Conservation (phyloP, 2,888 invertebrate species). For the Lamellibrachia satsuma region DNA sequence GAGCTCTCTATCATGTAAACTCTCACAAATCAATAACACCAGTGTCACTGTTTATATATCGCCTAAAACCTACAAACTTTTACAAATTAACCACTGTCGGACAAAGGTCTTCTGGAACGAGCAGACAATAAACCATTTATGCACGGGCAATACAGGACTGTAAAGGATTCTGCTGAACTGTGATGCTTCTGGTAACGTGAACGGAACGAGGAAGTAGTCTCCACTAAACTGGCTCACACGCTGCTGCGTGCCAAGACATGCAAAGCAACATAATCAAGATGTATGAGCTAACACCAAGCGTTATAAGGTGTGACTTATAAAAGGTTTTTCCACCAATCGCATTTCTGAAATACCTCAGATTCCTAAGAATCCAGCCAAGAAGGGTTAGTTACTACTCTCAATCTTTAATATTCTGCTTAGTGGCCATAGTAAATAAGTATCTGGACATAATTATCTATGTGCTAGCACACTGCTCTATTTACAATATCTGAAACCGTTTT, state of each 20-base stretch:
- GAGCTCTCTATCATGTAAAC: not conserved
- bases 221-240: not conserved
- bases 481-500: too few species aligned
- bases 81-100: too few species aligned
- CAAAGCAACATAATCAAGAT: not conserved
- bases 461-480: too few species aligned
- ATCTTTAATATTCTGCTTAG: too few species aligned
- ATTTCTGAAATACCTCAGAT: too few species aligned
- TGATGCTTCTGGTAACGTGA: not conserved
- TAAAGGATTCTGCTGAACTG: not conserved
- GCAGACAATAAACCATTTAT: not conserved
- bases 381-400: too few species aligned
- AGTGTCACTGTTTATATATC: not conserved
- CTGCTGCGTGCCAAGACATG: not conserved
- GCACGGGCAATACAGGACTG: not conserved
- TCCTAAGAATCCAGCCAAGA: too few species aligned
- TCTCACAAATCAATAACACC: not conserved
- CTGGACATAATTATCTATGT: too few species aligned
- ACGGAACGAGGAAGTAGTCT: not conserved
- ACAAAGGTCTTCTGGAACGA: not conserved
- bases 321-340: too few species aligned
- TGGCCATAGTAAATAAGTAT: too few species aligned
- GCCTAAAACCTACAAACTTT: not conserved
- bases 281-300: not conserved
- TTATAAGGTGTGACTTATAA: not conserved